Evolutionary conservation across 2,888 invertebrate species (phyloP), one percentile per base, ranked within the genome.

Genomic region (Drosophila parthenogenetica): DNA sequence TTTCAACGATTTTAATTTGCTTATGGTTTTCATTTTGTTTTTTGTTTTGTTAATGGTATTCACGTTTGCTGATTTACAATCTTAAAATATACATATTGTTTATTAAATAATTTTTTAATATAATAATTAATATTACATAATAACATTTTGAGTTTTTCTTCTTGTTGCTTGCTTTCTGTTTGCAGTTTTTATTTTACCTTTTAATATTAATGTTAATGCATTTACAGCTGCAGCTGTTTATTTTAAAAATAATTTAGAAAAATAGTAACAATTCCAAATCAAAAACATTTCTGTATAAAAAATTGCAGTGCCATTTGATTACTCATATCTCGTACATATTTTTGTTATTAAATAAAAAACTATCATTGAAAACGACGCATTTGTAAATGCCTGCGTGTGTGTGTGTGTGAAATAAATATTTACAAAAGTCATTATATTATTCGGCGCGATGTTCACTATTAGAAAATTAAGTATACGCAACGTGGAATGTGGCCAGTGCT

Each of bases 121-220:
- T 75, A 45, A 77, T 81, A 80, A 82, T 80, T 69, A 81, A 79
- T 85, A 89, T 81, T 85, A 87, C 77, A 81, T 84, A 89, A 87
- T 85, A 81, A 78, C 85, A 78, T 73, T 81, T 70, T 53, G 66
- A 59, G 49, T 51, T 58, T 66, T 54, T 54, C 29, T 19, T 73
- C 29, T 43, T 57, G 10, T 50, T 50, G 73, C 54, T 25, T 46
- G 35, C 35, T 55, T 71, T 29, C 32, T 49, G 8, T 53, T 48
- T 17, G 25, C 29, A 29, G 29, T 29, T 29, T 13, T 5, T 17
- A 42, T 60, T 61, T 22, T 22, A 22, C 22, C 46, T 49, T 66
- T 45, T 65, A 67, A 53, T 50, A 60, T 57, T 60, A 67, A 82
- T 57, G 46, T 61, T 68, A 69, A 81, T 83, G 58, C 60, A 40